These are phyloP conservation scores for Nannoperca obscura DNA, from an alignment of 2,797 vertebrate species.

Conservation along the genomic window DNA sequence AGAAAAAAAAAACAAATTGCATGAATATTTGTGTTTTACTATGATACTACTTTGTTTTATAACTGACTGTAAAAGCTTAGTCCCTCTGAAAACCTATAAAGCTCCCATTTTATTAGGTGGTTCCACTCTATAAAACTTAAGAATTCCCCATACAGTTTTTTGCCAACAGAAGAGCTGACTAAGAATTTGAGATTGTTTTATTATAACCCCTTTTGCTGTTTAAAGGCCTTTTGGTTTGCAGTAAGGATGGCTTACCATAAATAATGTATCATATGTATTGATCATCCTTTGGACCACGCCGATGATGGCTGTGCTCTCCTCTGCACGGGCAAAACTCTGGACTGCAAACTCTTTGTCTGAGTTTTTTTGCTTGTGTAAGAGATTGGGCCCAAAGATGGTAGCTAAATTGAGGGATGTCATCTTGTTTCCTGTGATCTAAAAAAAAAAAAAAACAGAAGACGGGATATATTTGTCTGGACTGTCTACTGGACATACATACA, in stretches of 20 bases:
- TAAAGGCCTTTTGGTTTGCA: neutral
- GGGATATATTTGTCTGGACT: neutral
- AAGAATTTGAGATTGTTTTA: conserved; percentile 11
- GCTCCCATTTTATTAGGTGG: conserved; percentile 63
- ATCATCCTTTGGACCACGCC: conserved; percentile 95
- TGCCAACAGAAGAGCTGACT: conserved; percentile 22
- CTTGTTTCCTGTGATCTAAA: conserved; percentile 95
- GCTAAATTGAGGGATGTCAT: conserved; percentile 98
- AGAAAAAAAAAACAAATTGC: conserved; percentile 24
- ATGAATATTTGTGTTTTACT: conserved; percentile 31
- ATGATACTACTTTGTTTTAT: conserved; percentile 46
- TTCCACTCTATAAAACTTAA: conserved; percentile 42
- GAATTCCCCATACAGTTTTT: conserved; percentile 31
- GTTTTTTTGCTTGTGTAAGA: conserved; percentile 95
- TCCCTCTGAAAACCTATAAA: conserved; percentile 48
- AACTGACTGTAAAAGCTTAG: conserved; percentile 36
- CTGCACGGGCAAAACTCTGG: conserved; percentile 94
- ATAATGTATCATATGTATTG: conserved; percentile 89
- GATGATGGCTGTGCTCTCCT: conserved; percentile 95
- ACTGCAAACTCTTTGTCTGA: conserved; percentile 97
- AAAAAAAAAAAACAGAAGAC: conserved; percentile 28
- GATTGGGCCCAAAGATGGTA: conserved; percentile 97
- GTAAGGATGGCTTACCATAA: conserved; percentile 87
- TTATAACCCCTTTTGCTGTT: conserved; percentile 12
- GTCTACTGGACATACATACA: neutral